Evolutionary conservation across 2,113 vertebrate genomes (phyloP), one percentile per base, ranked within the genome.

Genomic region (Holacanthus passer): DNA sequence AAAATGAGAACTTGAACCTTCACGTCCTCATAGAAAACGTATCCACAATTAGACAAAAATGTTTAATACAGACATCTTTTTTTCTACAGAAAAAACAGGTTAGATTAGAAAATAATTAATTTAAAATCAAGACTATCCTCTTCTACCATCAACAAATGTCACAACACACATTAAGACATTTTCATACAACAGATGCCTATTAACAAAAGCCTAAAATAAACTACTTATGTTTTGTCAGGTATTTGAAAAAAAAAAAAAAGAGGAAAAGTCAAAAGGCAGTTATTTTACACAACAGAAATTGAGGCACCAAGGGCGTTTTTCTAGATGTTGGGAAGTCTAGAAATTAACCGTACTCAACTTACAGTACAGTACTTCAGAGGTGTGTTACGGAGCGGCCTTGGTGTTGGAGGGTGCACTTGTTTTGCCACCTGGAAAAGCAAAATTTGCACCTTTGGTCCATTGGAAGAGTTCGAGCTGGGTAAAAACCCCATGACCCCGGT

Each of bases 401-500:
- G 64, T 70, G 70, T 73, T 31, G 10, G 35, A 50, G 65, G 76
- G 58, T 77, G 89, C 59, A 55, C 63, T 53, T 66, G 37, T 37
- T 77, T 77, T 10, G 24, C 12, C 9, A 68, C 20, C 13, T 60
- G 19, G 19, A 65, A 66, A 76, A 79, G 56, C 43, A 71, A 83
- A 84, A 69, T 58, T 58, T 74, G 83, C 90, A 89, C 72, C 81
- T 82, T 94, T 94, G 87, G 87, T 89, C 83, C 87, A 73, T 79
- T 75, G 53, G 41, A 88, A 84, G 29, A 83, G 86, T 84, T 89
- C 13, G 22, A 64, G 70, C 20, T 27, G 60, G 35, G 35, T 45
- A 1, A 3, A 72, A 60, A 10, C 47, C n/a, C 63, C 27, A 59
- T 24, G 29, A 58, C 37, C 39, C 56, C 14, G 4, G n/a, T 27